Percentiles rank a stretch among this genome's conserved stretches.
Evolutionary conservation across 2,797 vertebrate species (phyloP).

Genomic region (Sorex maritimensis): DNA sequence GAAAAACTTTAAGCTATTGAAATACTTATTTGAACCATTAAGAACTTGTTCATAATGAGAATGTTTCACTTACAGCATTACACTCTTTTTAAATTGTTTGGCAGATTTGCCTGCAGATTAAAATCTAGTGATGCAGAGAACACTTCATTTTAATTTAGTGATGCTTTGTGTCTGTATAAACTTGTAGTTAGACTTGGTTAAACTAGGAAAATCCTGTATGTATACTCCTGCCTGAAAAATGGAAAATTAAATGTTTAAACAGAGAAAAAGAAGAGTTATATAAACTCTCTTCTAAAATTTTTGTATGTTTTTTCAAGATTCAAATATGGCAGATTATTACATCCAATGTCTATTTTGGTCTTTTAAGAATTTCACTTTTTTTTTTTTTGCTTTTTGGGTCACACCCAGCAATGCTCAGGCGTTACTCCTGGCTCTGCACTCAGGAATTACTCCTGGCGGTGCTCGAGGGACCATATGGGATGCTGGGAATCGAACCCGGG

Average conservation of each 20-base stretch:
- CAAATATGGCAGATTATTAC: neutral
- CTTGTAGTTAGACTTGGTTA: neutral
- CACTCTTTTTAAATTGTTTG: neutral
- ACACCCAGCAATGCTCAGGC: no score
- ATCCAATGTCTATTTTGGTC: neutral
- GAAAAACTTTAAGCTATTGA: neutral
- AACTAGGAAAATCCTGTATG: neutral
- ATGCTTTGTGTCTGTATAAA: neutral
- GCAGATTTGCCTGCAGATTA: neutral
- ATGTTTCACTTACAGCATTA: slow-evolving; percentile 10
- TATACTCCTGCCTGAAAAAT: neutral
- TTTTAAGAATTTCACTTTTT: slow-evolving; percentile 40
- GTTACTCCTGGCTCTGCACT: no score
- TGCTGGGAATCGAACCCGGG: no score
- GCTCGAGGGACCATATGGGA: no score
- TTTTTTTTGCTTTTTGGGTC: no score
- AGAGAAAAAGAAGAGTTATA: neutral
- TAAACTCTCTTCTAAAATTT: neutral
- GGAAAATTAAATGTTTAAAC: neutral
- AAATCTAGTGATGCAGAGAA: neutral
- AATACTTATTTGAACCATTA: slow-evolving; percentile 32
- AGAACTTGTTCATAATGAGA: neutral
- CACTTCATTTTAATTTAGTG: neutral
- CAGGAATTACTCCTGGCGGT: no score
- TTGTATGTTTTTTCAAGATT: neutral